phyloP scores from a whole-genome alignment of 2,113 vertebrate genomes.

The Rhinolophus ferrumequinum region DNA sequence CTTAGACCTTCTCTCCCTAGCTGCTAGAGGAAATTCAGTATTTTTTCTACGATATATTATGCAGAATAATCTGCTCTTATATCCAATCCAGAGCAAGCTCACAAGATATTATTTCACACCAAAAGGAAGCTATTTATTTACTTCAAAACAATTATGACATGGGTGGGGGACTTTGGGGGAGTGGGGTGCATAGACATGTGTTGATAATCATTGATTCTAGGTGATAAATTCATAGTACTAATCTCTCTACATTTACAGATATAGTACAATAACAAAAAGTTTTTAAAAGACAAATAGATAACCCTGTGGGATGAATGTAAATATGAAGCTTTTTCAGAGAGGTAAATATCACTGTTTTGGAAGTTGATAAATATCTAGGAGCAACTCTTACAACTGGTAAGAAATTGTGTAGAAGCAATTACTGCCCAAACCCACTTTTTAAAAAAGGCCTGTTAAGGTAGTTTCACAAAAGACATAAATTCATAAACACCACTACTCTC shows the following conservation, averaged over 20 bases:
- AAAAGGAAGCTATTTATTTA: background rate
- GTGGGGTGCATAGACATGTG: accelerated
- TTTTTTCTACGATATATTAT: background rate
- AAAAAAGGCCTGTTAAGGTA: background rate
- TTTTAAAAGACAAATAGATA: background rate
- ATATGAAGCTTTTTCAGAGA: background rate
- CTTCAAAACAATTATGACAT: background rate
- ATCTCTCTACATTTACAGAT: background rate
- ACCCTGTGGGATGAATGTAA: background rate
- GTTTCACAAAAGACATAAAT: background rate
- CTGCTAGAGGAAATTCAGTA: background rate
- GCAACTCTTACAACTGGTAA: background rate
- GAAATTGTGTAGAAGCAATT: background rate
- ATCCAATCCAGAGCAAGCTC: background rate
- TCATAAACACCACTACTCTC: background rate
- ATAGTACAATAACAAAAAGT: background rate
- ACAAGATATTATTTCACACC: background rate
- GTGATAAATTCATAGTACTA: background rate
- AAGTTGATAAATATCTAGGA: background rate
- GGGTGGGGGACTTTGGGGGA: accelerated
- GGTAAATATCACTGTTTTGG: background rate
- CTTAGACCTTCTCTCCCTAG: background rate
- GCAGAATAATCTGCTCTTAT: background rate
- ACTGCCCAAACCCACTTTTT: background rate
- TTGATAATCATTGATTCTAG: background rate